These are phyloP conservation scores for Cinclus cinclus DNA, from an alignment of 2,113 vertebrate genomes.

Conservation along the genomic window DNA sequence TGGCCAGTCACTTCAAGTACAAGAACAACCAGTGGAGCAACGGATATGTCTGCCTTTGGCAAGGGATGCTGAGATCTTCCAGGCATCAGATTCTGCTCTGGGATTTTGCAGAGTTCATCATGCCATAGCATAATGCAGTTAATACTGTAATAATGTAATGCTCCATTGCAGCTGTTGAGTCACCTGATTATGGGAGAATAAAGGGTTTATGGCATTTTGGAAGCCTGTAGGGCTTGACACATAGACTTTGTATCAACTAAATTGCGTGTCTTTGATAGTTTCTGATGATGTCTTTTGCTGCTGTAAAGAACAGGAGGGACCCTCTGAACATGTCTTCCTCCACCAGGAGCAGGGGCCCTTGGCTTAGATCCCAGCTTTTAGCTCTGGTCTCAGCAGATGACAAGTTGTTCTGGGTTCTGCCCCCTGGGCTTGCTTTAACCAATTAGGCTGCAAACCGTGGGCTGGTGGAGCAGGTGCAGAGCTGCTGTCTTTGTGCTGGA, in stretches of 20 bases:
- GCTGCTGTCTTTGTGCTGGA: not conserved
- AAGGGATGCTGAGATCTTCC: not conserved
- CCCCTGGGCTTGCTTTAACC: not conserved
- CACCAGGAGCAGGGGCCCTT: not conserved
- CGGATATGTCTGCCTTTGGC: not conserved
- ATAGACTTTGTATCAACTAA: not conserved
- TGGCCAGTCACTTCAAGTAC: not conserved
- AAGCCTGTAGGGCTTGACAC: not conserved
- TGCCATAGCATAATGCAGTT: not conserved
- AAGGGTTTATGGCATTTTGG: not conserved
- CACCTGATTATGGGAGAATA: not conserved
- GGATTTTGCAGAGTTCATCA: not conserved
- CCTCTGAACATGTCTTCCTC: not conserved
- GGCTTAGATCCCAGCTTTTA: not conserved
- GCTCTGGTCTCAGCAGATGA: not conserved
- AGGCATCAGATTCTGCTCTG: not conserved
- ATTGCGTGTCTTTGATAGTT: not conserved
- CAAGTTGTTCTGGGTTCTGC: not conserved
- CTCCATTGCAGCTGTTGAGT: not conserved
- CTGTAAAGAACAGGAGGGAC: not conserved
- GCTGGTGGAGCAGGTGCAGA: conserved; percentile 4
- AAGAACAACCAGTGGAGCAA: rapidly evolving
- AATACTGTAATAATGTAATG: not conserved
- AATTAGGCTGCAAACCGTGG: not conserved
- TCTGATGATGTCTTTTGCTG: not conserved